Conservation (phyloP, 2,797 vertebrate species). For the Urophycis tenuis region DNA sequence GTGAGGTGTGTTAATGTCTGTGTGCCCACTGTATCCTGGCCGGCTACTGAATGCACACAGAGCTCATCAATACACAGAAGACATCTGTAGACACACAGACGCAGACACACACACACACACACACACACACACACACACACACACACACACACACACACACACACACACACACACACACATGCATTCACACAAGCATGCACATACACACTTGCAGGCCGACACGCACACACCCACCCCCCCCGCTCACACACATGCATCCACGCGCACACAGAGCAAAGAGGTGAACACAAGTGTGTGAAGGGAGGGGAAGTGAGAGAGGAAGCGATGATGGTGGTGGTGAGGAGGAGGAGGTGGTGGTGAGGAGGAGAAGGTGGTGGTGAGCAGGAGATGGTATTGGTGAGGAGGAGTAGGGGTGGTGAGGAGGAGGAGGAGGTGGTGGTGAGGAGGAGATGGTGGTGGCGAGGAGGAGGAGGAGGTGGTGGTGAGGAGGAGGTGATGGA, state of each 20-base stretch:
- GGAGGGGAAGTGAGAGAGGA: constrained; percentile 14
- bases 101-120: constrained; percentile 16
- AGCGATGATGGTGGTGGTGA: constrained; percentile 14
- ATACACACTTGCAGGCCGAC: no score
- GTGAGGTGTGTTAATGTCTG: constrained; percentile 43
- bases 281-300: no score
- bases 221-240: no score
- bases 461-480: neutral
- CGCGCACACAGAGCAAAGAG: constrained; percentile 27
- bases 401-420: constrained; percentile 13
- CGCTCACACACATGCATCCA: neutral
- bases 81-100: constrained; percentile 15
- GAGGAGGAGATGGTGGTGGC: neutral
- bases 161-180: constrained; percentile 15
- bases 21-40: no score
- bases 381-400: constrained; percentile 14
- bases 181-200: constrained; percentile 11
- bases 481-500: constrained; percentile 18
- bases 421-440: constrained; percentile 11
- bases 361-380: constrained; percentile 14
- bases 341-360: constrained; percentile 20
- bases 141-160: neutral
- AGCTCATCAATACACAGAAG: constrained; percentile 26
- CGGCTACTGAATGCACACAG: constrained; percentile 25
- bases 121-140: neutral